These are phyloP conservation scores for Nomada lathburiana DNA, from an alignment of 2,888 invertebrate genomes.

Conservation along the genomic window DNA sequence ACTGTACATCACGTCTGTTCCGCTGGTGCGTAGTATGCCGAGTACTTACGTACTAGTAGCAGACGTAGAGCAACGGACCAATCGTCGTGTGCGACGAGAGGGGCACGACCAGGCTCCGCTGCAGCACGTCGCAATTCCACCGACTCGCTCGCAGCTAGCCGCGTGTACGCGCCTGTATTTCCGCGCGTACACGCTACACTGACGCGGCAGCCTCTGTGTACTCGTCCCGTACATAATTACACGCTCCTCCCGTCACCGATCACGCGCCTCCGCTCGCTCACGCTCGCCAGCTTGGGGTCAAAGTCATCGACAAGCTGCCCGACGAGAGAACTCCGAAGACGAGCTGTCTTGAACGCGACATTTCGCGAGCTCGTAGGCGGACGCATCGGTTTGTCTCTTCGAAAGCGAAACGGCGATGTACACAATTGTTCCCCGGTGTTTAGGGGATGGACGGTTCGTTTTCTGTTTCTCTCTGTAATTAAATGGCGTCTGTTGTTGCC, in stretches of 20 bases:
- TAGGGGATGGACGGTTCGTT: not conserved
- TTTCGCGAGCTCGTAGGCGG: not conserved
- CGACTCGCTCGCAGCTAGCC: constrained; percentile 30
- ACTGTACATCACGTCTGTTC: constrained; percentile 70
- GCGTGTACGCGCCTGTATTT: not conserved
- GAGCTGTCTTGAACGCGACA: not conserved
- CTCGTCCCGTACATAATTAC: constrained; percentile 38
- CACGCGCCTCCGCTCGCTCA: constrained; percentile 50
- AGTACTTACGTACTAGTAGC: constrained; percentile 44
- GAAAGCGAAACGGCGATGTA: not conserved
- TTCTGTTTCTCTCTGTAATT: no score
- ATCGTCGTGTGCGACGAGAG: constrained; percentile 74
- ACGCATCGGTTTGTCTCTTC: not conserved
- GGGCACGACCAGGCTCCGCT: constrained; percentile 73
- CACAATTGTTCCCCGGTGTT: not conserved
- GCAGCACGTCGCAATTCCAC: constrained; percentile 61
- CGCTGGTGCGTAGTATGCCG: constrained; percentile 74
- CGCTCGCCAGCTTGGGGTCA: constrained; percentile 66
- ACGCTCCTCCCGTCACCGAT: constrained; percentile 47
- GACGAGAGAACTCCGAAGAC: constrained; percentile 15
- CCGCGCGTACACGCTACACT: constrained; percentile 2
- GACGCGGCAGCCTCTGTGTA: not conserved
- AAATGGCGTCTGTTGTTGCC: no score
- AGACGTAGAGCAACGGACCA: constrained; percentile 68
- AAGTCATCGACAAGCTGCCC: constrained; percentile 65